A percentile compares a stretch with the other conserved stretches of the same genome.
Conservation (phyloP, 2,888 invertebrate species). For the Biston betularia region DNA sequence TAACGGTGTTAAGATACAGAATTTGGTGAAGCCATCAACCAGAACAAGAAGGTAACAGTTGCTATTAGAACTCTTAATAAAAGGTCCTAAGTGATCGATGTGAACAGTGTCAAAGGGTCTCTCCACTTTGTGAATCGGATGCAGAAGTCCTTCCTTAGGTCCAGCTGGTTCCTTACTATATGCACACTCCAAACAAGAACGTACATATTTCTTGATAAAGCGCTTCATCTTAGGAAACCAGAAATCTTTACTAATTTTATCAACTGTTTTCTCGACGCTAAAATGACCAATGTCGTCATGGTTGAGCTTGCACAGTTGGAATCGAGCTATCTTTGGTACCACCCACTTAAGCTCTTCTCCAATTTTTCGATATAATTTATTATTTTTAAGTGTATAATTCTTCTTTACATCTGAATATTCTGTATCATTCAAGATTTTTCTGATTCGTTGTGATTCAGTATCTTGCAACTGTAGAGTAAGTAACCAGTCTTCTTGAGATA, state of each 20-base stretch:
- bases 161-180: neutral
- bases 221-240: neutral
- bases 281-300: no score
- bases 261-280: neutral
- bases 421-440: no score
- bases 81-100: neutral
- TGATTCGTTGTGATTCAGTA: no score
- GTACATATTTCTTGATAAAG: neutral
- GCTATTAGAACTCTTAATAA: neutral
- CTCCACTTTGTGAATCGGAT: neutral
- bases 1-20: neutral
- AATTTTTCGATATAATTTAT: no score
- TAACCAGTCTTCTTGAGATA: neutral
- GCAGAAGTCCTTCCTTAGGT: neutral
- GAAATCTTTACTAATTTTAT: neutral
- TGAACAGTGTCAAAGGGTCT: neutral
- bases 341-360: no score
- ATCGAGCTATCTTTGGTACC: no score
- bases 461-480: no score
- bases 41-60: neutral
- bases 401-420: no score
- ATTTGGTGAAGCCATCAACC: neutral
- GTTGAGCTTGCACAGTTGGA: no score
- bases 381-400: no score
- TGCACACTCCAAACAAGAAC: neutral